phyloP scores from a whole-genome alignment of 2,888 invertebrate genomes.

The Drosophila kanekoi region DNA sequence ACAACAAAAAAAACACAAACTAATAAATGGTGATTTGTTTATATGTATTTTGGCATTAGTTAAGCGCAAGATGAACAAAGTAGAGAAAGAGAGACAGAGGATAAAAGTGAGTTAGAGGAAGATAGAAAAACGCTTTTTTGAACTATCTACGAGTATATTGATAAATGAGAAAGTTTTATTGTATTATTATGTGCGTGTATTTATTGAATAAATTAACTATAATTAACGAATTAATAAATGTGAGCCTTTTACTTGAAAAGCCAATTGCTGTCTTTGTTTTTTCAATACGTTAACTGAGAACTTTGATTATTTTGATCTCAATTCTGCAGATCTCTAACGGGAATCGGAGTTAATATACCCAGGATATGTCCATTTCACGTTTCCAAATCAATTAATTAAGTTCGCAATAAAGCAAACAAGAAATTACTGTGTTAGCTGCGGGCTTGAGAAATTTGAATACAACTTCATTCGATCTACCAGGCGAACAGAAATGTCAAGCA shows the following conservation, averaged over 20 bases:
- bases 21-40: conserved; percentile 68
- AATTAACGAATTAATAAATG: conserved; percentile 67
- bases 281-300: not conserved
- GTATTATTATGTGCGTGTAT: conserved; percentile 76
- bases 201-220: conserved; percentile 71
- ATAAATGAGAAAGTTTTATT: conserved; percentile 69
- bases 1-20: conserved; percentile 5
- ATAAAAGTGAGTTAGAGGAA: conserved; percentile 5
- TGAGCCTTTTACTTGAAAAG: conserved; percentile 78
- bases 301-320: not conserved
- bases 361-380: too few relatives aligned
- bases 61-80: conserved; percentile 15
- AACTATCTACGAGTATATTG: conserved; percentile 59
- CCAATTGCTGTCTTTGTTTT: conserved; percentile 18
- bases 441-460: too few relatives aligned
- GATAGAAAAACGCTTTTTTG: conserved; percentile 58
- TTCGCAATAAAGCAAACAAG: too few relatives aligned
- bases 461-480: too few relatives aligned
- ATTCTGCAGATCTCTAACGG: too few relatives aligned
- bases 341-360: too few relatives aligned
- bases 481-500: too few relatives aligned
- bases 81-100: conserved; percentile 17
- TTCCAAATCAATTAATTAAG: too few relatives aligned
- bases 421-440: too few relatives aligned
- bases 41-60: conserved; percentile 56